Evolutionary conservation across 1,140 invertebrate species (phyloP).

Genomic region (Mactra quadrangularis): DNA sequence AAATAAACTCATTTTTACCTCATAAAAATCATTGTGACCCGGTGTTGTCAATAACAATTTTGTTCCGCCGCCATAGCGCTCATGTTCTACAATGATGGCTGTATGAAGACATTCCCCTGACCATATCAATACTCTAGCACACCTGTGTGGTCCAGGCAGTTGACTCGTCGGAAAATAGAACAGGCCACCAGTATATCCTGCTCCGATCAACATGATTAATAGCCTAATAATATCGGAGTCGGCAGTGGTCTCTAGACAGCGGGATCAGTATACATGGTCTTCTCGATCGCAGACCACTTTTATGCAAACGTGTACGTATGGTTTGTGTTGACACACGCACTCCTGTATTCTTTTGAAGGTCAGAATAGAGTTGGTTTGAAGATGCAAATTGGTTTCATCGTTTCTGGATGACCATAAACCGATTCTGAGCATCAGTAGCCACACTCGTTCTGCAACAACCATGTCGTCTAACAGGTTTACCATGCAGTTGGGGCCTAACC

Average conservation of each 20-base stretch:
- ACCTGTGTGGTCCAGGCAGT: constrained; percentile 22
- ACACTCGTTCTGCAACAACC: not conserved
- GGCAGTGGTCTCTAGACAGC: not conserved
- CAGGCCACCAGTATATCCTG: constrained; percentile 15
- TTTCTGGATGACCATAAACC: not conserved
- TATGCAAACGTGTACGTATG: too few relatives aligned
- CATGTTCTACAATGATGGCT: constrained; percentile 19
- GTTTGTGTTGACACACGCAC: not conserved
- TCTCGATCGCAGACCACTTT: constrained; percentile 24
- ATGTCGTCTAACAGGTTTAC: constrained; percentile 5
- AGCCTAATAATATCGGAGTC: constrained; percentile 7
- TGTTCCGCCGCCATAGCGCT: not conserved
- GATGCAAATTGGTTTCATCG: constrained; percentile 1
- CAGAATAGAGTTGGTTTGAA: too few relatives aligned
- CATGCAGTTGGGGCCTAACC: constrained; percentile 4
- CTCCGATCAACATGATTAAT: not conserved
- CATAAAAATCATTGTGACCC: too few relatives aligned
- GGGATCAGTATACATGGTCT: constrained; percentile 18
- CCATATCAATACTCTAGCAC: constrained; percentile 18
- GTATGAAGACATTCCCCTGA: constrained; percentile 1
- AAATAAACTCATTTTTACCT: too few relatives aligned
- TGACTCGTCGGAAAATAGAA: not conserved
- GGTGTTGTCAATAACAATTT: too few relatives aligned
- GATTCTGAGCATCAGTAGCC: not conserved
- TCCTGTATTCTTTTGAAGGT: not conserved